Evolutionary conservation across 2,113 vertebrate genomes (phyloP), one percentile per base, ranked within the genome.

Genomic region (Neolamprologus tretocephalus): DNA sequence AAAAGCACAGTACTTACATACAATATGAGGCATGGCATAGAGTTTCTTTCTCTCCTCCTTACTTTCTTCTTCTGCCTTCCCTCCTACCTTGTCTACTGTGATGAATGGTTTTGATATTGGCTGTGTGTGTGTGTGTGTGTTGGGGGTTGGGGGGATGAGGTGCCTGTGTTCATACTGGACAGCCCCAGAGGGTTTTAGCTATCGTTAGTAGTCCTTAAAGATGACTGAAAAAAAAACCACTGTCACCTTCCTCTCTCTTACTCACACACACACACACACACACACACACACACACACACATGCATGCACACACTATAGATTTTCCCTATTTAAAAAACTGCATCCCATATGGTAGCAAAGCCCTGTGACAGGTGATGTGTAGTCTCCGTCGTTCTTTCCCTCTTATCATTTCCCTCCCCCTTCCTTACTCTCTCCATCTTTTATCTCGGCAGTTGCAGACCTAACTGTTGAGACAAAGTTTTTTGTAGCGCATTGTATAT

Each of bases 161-260:
- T 94, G 91, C 35, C 86, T 94, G 87, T 84, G 89, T 92, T 92
- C 78, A 40, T 89, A 84, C 91, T 35, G 91, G 93, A 93, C 91
- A 92, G 90, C 80, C 89, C 95, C 88, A 14, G 61, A 47, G 92
- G 93, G 93, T 85, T 92, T 94, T 94, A 89, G 91, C 93, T 94
- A 91, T 93, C 91, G 94, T 96, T 96, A 93, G 93, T 92, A 91
- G 92, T 94, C 90, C 93, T 96, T 95, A 94, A 95, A 93, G 89
- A 94, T 95, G 94, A 95, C 94, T 93, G 84, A 58, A 89, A 90
- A 57, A 93, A 94, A 86, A 80, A 7, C 83, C 87, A 86, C 86
- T 94, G 93, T 94, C 94, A 93, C 88, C 92, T 89, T 84, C 84
- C 83, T 89, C 78, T 68, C 45, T 55, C 23, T 63, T 17, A 28